These are phyloP conservation scores for Plodia interpunctella DNA, from an alignment of 1,140 invertebrate species.

Conservation along the genomic window DNA sequence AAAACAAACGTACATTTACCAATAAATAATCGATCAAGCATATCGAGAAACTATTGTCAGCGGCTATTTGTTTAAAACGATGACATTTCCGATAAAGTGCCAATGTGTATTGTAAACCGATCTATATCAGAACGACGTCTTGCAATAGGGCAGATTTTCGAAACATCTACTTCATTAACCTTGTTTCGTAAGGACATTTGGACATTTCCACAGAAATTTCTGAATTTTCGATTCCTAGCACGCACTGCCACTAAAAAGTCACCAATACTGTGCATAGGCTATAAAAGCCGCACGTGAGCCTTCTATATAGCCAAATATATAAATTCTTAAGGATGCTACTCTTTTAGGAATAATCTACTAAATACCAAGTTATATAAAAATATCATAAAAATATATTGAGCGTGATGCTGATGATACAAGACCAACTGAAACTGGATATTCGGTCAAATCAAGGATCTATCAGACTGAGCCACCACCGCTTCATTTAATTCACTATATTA, in stretches of 20 bases:
- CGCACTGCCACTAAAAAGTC: neutral
- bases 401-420: no score
- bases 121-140: neutral
- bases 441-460: no score
- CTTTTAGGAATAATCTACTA: no score
- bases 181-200: neutral
- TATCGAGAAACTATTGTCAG: constrained; percentile 1
- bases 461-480: no score
- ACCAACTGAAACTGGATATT: no score
- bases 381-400: no score
- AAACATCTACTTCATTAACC: neutral
- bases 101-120: constrained; percentile 3
- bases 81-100: constrained; percentile 2
- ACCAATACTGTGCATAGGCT: neutral
- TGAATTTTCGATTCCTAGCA: neutral
- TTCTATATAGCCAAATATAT: neutral
- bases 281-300: neutral
- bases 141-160: neutral
- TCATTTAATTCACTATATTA: no score
- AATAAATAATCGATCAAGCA: constrained; percentile 1
- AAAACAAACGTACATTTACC: neutral
- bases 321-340: neutral
- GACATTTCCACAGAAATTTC: neutral
- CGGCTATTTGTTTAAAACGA: constrained; percentile 5
- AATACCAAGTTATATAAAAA: no score